Percentiles rank a stretch among this genome's conserved stretches.
These are phyloP conservation scores for Peromyscus aztecus DNA, from an alignment of 2,797 vertebrate species.

Conservation along the genomic window DNA sequence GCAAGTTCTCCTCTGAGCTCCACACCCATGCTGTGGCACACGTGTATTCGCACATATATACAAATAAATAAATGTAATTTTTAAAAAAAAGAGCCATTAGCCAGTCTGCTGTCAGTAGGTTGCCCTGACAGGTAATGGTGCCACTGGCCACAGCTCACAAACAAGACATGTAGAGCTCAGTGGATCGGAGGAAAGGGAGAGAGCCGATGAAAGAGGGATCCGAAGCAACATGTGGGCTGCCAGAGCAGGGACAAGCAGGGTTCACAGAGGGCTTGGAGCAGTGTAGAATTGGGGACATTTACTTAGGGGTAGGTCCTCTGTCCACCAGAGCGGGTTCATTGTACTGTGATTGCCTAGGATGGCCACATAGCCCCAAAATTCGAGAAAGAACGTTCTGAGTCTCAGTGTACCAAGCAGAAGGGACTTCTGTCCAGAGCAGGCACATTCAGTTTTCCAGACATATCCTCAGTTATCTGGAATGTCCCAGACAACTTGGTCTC, in stretches of 20 bases:
- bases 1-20: not conserved
- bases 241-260: not conserved
- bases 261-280: not conserved
- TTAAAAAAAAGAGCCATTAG: not conserved
- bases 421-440: not conserved
- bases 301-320: rapidly evolving
- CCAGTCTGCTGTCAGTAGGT: not conserved
- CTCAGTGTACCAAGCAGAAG: not conserved
- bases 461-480: not conserved
- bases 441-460: not conserved
- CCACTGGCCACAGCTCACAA: not conserved
- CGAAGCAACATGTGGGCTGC: not conserved
- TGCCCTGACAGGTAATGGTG: not conserved
- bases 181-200: not conserved
- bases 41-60: not conserved
- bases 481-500: not conserved
- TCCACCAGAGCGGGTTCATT: rapidly evolving
- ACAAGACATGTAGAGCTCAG: not conserved
- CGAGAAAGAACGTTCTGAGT: not conserved
- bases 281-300: rapidly evolving
- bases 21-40: not conserved
- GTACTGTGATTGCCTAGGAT: rapidly evolving
- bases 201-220: not conserved
- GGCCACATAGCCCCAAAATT: not conserved
- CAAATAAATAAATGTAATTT: no score